phyloP scores from a whole-genome alignment of 2,113 vertebrate species.

The Lepisosteus osseus region DNA sequence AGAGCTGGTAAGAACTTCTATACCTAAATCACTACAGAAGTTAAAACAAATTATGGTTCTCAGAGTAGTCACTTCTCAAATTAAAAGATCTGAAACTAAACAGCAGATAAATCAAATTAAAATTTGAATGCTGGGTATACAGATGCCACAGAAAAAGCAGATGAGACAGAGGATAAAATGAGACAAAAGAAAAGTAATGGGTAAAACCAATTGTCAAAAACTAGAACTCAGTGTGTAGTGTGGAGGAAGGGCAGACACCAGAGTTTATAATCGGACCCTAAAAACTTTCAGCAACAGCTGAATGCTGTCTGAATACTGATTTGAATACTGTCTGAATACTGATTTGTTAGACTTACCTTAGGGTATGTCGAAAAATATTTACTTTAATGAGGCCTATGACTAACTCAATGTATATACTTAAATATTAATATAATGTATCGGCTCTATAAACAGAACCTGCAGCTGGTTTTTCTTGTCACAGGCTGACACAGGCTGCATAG shows the following conservation, averaged over 20 bases:
- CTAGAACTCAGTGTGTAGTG: neutral
- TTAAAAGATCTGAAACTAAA: neutral
- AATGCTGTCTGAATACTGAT: no score
- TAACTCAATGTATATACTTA: no score
- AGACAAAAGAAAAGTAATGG: neutral
- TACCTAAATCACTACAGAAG: no score
- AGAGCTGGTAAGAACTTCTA: no score
- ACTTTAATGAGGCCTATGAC: neutral
- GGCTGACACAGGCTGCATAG: no score
- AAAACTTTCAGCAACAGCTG: no score
- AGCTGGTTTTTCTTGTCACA: no score
- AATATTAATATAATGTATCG: no score
- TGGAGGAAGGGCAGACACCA: neutral
- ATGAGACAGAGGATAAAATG: neutral
- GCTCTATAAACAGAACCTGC: no score
- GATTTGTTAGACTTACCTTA: neutral
- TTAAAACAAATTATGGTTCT: no score
- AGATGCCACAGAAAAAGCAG: conserved; percentile 8
- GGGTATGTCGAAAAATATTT: neutral
- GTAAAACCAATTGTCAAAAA: neutral
- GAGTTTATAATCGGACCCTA: neutral
- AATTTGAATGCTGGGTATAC: conserved; percentile 18
- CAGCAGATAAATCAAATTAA: neutral
- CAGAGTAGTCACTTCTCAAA: no score
- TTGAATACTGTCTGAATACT: neutral